Conservation (phyloP, 2,113 vertebrate species). For the Climacteris rufus region DNA sequence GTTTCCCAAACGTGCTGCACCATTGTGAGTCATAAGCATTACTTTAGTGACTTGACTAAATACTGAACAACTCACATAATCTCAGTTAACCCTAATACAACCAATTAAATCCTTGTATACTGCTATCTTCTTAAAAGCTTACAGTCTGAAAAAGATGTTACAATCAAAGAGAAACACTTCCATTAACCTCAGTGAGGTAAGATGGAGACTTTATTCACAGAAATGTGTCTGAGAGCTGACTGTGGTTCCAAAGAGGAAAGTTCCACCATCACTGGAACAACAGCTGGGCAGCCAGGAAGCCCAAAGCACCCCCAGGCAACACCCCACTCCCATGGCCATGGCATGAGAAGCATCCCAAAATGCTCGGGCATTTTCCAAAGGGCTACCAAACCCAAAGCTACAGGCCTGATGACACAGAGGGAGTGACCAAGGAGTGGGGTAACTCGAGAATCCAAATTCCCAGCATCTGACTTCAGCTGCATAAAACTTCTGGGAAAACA, state of each 20-base stretch:
- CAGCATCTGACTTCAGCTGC: not conserved
- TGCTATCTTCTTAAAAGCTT: not conserved
- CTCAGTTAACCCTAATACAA: not conserved
- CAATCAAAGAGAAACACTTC: not conserved
- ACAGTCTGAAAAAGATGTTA: not conserved
- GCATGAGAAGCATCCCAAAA: conserved; percentile 8
- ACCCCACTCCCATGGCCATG: not conserved
- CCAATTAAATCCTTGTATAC: not conserved
- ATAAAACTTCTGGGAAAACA: not conserved
- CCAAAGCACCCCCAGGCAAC: not conserved
- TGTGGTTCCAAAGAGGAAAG: not conserved
- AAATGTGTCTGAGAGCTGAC: not conserved
- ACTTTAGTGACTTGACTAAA: not conserved
- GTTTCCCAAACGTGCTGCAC: not conserved
- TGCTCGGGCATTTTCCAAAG: not conserved
- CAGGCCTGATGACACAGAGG: not conserved
- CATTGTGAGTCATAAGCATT: not conserved
- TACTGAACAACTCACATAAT: not conserved
- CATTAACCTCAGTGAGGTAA: not conserved
- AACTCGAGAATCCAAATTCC: not conserved
- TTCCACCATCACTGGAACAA: not conserved
- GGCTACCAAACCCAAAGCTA: not conserved
- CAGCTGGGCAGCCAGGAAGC: not conserved
- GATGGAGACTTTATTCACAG: not conserved
- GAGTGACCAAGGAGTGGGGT: not conserved